Percentiles rank a stretch among this genome's conserved stretches.
These are phyloP conservation scores for Thera britannica DNA, from an alignment of 2,888 invertebrate species.

Conservation along the genomic window DNA sequence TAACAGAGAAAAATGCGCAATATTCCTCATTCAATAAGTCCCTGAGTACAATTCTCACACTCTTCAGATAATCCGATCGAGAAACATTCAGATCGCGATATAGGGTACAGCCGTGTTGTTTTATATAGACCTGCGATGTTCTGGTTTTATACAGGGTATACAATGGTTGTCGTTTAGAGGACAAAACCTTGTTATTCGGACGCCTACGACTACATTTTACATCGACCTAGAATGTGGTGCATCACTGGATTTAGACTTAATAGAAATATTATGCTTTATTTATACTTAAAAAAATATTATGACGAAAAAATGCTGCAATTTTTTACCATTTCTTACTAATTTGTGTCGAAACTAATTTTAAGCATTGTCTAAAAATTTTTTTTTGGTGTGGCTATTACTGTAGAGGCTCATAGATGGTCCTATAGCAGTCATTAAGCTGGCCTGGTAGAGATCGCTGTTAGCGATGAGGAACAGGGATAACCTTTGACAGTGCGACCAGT, in stretches of 20 bases:
- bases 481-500: too few relatives aligned
- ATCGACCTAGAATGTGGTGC: slow-evolving; percentile 30
- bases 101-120: slow-evolving; percentile 35
- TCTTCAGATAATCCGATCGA: slow-evolving; percentile 66
- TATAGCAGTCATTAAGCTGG: too few relatives aligned
- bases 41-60: slow-evolving; percentile 35
- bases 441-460: too few relatives aligned
- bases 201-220: slow-evolving; percentile 75
- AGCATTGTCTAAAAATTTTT: too few relatives aligned
- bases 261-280: neutral
- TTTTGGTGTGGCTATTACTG: too few relatives aligned
- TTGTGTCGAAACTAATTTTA: too few relatives aligned
- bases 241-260: neutral
- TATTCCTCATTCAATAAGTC: neutral
- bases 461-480: too few relatives aligned
- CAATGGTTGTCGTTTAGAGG: slow-evolving; percentile 81
- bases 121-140: slow-evolving; percentile 37
- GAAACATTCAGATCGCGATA: slow-evolving; percentile 66
- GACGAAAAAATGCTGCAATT: too few relatives aligned
- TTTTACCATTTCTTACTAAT: too few relatives aligned
- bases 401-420: too few relatives aligned
- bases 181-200: slow-evolving; percentile 81
- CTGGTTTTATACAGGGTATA: slow-evolving; percentile 51
- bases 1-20: neutral
- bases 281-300: neutral